Evolutionary conservation across 2,888 invertebrate species (phyloP), one percentile per base, ranked within the genome.

Genomic region (Amblyjoppa fuscipennis): DNA sequence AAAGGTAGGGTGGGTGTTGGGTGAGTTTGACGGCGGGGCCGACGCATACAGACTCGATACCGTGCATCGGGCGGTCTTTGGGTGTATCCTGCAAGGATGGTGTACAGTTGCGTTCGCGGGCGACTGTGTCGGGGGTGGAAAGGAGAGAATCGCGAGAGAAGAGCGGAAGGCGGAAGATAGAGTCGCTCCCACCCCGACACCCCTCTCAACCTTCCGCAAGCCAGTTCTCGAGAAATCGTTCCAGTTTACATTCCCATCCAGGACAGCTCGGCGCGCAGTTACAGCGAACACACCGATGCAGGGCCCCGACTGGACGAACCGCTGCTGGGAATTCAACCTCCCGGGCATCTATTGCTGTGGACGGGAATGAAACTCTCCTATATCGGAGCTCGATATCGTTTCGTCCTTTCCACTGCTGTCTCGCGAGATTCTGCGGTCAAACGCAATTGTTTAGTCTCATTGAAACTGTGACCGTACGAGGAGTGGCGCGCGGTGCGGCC

Each of bases 211-310:
- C 45, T 45, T 13, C 45, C 45, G 13, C 74, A 68, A 81, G 79
- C 71, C 83, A 89, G 89, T 89, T 90, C 83, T 87, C 88, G 85
- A 88, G 84, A 86, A 89, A 90, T 89, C 87, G 90, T 89, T 89
- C 83, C 75, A 87, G 86, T 85, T 89, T 66, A 82, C 82, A 86
- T 80, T 70, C 68, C 80, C 78, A 87, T 86, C 80, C 69, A 38
- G 66, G 78, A 64, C 75, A 51, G 68, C 76, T 69, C 71, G 34
- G 34, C 71, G 78, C 69, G 78, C 64, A 70, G 73, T 70, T 68
- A 25, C 70, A 16, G 66, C 73, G 75, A 74, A 66, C 77, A 45
- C 49, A 45, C 49, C 49, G 20, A n/a, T 34, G 34, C 16, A 64
- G 51, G 31, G 6, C 64, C 61, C 56, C 70, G n/a, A 28, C 69